Percentiles rank a stretch among this genome's conserved stretches.
Evolutionary conservation across 2,113 vertebrate species (phyloP).

Genomic region (Scomber colias): DNA sequence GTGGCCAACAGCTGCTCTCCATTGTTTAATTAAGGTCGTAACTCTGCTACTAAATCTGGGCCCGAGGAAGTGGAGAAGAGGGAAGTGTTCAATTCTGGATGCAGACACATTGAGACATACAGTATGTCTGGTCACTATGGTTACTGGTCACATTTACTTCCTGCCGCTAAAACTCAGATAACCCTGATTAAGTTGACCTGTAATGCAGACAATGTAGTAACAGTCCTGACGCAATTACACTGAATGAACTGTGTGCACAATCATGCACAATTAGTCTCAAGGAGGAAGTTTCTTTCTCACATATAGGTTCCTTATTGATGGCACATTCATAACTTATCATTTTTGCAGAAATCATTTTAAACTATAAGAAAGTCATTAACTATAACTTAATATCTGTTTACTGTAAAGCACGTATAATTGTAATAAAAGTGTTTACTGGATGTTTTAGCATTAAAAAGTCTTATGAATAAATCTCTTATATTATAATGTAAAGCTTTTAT

Average conservation of each 20-base stretch:
- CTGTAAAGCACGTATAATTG: too few relatives aligned
- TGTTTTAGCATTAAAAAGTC: too few relatives aligned
- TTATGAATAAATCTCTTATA: too few relatives aligned
- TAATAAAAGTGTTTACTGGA: too few relatives aligned
- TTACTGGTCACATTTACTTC: conserved; percentile 23
- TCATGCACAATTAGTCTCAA: too few relatives aligned
- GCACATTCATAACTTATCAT: too few relatives aligned
- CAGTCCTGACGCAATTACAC: background rate
- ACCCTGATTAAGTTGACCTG: background rate
- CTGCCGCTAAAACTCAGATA: conserved; percentile 8
- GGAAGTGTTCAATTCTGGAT: conserved; percentile 16
- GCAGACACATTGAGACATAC: conserved; percentile 12
- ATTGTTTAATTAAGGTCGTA: conserved; percentile 39
- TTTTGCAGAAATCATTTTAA: too few relatives aligned
- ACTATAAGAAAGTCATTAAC: too few relatives aligned
- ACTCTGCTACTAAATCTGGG: conserved; percentile 23
- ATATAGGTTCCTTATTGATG: too few relatives aligned
- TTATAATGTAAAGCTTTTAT: too few relatives aligned
- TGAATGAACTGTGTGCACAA: background rate
- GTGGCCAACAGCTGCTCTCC: background rate
- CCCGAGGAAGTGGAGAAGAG: conserved; percentile 21
- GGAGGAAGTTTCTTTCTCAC: too few relatives aligned
- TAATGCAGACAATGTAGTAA: background rate
- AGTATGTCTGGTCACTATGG: background rate
- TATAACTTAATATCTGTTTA: too few relatives aligned